Evolutionary conservation across 1,140 invertebrate species (phyloP).

Genomic region (Pomacea maculata): DNA sequence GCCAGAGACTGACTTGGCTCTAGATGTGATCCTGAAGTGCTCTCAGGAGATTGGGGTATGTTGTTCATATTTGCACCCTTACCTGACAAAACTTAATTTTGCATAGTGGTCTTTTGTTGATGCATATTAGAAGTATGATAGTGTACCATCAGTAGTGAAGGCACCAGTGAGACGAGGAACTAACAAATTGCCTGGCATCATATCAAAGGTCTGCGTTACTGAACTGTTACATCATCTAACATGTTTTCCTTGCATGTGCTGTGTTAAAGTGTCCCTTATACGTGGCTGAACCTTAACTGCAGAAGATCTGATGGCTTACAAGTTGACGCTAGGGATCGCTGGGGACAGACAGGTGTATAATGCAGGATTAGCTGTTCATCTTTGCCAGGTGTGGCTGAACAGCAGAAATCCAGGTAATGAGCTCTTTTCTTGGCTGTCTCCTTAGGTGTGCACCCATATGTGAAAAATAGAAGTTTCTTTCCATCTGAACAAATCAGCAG

Average conservation of each 20-base stretch:
- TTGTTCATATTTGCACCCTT: background rate
- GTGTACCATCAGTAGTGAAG: no score
- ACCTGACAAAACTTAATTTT: background rate
- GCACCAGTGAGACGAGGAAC: no score
- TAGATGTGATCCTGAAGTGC: slow-evolving; percentile 75
- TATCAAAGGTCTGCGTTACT: background rate
- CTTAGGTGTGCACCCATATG: no score
- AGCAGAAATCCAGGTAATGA: slow-evolving; percentile 31
- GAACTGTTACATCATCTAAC: no score
- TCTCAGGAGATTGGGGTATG: slow-evolving; percentile 74
- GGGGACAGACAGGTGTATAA: slow-evolving; percentile 76
- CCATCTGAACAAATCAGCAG: no score
- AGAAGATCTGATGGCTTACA: slow-evolving; percentile 63
- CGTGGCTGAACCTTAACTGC: slow-evolving; percentile 71
- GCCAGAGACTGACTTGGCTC: slow-evolving; percentile 72
- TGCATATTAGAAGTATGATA: background rate
- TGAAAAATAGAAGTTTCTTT: no score
- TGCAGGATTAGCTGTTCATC: slow-evolving; percentile 83
- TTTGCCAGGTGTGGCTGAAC: slow-evolving; percentile 77
- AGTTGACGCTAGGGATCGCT: slow-evolving; percentile 63
- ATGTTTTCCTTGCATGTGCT: no score
- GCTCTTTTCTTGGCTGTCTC: background rate
- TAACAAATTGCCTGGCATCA: background rate
- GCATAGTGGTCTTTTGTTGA: background rate
- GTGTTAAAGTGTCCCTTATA: slow-evolving; percentile 71